Base-by-base conservation (phyloP, 2,888 invertebrate species). In the Rhingia rostrata region DNA sequence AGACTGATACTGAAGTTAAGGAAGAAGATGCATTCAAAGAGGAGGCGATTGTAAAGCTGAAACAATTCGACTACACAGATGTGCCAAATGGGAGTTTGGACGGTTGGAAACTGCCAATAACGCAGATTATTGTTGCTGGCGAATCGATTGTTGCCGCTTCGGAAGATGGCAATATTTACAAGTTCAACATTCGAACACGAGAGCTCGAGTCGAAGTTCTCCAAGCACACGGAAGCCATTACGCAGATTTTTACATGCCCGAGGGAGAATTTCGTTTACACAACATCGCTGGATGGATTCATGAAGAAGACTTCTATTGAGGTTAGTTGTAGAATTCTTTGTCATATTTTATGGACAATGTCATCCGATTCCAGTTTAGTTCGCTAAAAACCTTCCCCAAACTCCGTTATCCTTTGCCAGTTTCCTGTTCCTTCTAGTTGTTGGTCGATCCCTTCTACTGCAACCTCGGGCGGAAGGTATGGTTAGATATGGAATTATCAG, bases 151-250 rank as follows among this genome's bases (percentile, higher is more conserved):
- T 92, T 12, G 91, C 91, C 4, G 90, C 91, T 0, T 89, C 91
- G 0, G 91, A 92, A 74, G 90, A 90, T 77, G 92, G 92, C 0
- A 89, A 89, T 73, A 86, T 92, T 5, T 91, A 90, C 74, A 89
- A 90, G 80, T 92, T 89, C 61, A 88, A 89, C 70, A 87, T 90
- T 4, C 74, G 43, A 32, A 90, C 87, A 0, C 88, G 90, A 39
- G 86, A 88, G 37, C 82, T 90, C 32, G 87, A 89, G n/a, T 88
- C 87, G 10, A 89, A 90, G 54, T 89, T 91, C 72, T 81, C 90
- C 37, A 90, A 91, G 67, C 92, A 92, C 78, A 90, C 88, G 30
- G 90, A 91, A 61, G 89, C 91, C 60, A 90, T 91, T 6, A 91
- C 91, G 0, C 88, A 90, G 69, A 90, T 91, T 87, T 87, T 80